These are phyloP conservation scores for Antechinus flavipes DNA, from an alignment of 2,113 vertebrate species.

Conservation along the genomic window DNA sequence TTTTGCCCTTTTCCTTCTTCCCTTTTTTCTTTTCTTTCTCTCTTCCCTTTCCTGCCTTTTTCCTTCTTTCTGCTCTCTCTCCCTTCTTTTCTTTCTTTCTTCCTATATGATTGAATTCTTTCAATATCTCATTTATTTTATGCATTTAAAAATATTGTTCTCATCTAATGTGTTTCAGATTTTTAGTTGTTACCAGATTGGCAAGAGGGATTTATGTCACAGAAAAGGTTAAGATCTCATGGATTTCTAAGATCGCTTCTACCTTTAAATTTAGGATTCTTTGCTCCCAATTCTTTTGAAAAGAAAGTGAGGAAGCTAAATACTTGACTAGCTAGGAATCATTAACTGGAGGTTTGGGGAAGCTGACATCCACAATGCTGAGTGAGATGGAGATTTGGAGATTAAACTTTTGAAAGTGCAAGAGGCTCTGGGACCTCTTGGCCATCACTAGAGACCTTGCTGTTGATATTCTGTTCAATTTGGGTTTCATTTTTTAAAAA, in stretches of 20 bases:
- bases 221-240: background rate
- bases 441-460: background rate
- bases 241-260: background rate
- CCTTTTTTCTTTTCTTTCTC: no score
- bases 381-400: background rate
- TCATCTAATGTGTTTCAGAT: background rate
- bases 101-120: background rate
- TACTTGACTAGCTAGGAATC: background rate
- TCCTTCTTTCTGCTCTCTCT: no score
- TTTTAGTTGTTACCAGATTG: background rate
- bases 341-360: no score
- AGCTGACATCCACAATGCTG: background rate
- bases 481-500: constrained; percentile 18
- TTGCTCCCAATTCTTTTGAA: background rate
- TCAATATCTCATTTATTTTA: background rate
- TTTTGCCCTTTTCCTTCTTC: no score
- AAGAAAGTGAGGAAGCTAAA: background rate
- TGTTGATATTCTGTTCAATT: background rate
- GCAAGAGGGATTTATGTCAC: background rate
- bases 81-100: no score
- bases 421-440: background rate
- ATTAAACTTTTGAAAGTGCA: background rate
- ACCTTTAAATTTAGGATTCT: background rate
- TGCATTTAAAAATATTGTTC: background rate
- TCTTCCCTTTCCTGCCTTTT: no score